Evolutionary conservation across 1,140 invertebrate species (phyloP), one percentile per base, ranked within the genome.

Genomic region (Aphis craccivora): DNA sequence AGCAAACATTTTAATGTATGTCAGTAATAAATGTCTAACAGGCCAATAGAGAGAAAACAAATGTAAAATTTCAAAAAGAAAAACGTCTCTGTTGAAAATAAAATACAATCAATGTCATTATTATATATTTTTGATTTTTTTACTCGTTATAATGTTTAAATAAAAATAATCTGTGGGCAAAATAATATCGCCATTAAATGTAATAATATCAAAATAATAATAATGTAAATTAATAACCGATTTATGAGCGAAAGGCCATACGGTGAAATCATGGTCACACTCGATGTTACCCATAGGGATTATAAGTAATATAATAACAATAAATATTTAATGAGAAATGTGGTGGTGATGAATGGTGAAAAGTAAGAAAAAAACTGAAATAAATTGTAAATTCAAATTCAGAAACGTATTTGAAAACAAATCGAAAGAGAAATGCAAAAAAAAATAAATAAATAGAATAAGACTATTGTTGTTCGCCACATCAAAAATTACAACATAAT

Each of bases 401-500:
- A 23, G 18, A 37, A 83, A 83, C n/a, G 76, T 83, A 37, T 23
- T 83, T 30, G 25, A 25, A 84, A 43, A 84, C 35, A 84, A 30
- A 43, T 40, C 40, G 83, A 86, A 25, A 55, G 35, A 14, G 22
- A 25, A 90, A 25, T 22, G 23, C 23, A 5, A 90, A 90, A 90
- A 90, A 53, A 53, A 40, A 40, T n/a, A 83, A 45, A 45, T 4
- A 45, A 45, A 45, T 9, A 35, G 35, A 43, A 76, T 67, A 45
- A 51, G 45, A 76, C 67, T n/a, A 83, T 81, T 76, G 60, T 43
- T 91, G 67, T 81, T 48, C 5, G 45, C 45, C 45, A 48, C n/a
- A 81, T 83, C 91, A 92, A 92, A 91, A 92, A 92, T 92, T 92
- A 83, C 91, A 83, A 51, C 91, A 83, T 83, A 81, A 48, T 81